Conservation (phyloP, 2,888 invertebrate species). For the Diplazon laetatorius region DNA sequence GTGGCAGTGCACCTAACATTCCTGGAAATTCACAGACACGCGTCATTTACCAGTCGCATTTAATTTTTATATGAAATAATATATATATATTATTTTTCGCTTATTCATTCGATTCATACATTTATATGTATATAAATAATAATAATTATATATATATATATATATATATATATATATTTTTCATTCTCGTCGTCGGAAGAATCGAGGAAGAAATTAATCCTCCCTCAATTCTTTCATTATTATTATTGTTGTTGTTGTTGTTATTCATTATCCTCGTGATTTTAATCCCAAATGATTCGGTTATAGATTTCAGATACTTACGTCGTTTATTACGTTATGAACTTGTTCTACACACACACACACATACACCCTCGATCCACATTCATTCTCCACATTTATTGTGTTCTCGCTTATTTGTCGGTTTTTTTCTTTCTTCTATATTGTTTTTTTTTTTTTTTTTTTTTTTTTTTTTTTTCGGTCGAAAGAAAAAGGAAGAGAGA, state of each 20-base stretch:
- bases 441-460: too few species aligned
- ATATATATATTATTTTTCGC: not conserved
- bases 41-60: constrained; percentile 36
- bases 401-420: too few species aligned
- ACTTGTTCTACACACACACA: constrained; percentile 33
- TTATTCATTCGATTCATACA: constrained; percentile 16
- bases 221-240: constrained; percentile 5
- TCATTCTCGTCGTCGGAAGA: not conserved
- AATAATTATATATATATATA: too few species aligned
- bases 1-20: constrained; percentile 82
- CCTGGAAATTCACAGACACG: constrained; percentile 77
- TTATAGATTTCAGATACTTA: constrained; percentile 69
- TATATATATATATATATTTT: not conserved
- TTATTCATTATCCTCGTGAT: not conserved
- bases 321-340: constrained; percentile 65
- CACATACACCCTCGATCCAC: constrained; percentile 36
- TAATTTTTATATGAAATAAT: not conserved
- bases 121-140: too few species aligned
- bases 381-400: constrained; percentile 39
- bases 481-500: too few species aligned
- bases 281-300: constrained; percentile 25
- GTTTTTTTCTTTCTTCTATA: not conserved
- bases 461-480: too few species aligned
- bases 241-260: not conserved
- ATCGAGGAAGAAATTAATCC: not conserved